Evolutionary conservation across 2,888 invertebrate genomes (phyloP), one percentile per base, ranked within the genome.

Genomic region (Hydriomena furcata): DNA sequence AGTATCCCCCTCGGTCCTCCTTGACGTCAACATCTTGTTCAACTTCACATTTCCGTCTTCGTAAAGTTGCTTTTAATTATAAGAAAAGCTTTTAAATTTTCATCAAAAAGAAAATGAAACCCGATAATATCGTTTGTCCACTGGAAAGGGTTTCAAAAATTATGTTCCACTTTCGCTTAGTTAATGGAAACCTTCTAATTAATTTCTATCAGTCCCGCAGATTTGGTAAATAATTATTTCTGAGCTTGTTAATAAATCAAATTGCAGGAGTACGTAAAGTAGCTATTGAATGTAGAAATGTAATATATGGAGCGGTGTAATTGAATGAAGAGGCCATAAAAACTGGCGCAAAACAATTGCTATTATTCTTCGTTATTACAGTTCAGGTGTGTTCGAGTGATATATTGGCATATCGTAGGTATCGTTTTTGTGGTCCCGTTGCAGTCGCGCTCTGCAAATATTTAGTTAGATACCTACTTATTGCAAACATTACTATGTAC

Each of bases 301-400:
- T 59, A 52, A 61, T 61, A 54, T 63, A 61, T 59, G 55, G 59
- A 57, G 46, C 46, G 25, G 47, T 51, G 63, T 69, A 73, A 74
- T 74, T 70, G 76, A 85, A 84, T 84, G 82, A 84, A 82, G 79
- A 73, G 76, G 70, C 81, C 68, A 84, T 86, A 86, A 86, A 82
- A 86, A 83, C 73, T 73, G 79, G 68, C 73, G 67, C 78, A 76
- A 79, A 81, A 82, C 83, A 81, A 79, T 82, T 73, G 84, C 83
- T 82, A 82, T 86, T 81, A 82, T 79, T 84, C 82, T 82, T 79
- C 76, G 83, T 84, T 85, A 85, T 85, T 84, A 79, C 82, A 71
- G 83, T 83, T 79, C 85, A 87, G 86, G 87, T 87, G 86, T 81
- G 79, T 68, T 76, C 69, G 69, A 59, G 76, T 85, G 85, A 84